phyloP scores from a whole-genome alignment of 92 coral and sea anemone species.

The Parazoanthus swiftii region DNA sequence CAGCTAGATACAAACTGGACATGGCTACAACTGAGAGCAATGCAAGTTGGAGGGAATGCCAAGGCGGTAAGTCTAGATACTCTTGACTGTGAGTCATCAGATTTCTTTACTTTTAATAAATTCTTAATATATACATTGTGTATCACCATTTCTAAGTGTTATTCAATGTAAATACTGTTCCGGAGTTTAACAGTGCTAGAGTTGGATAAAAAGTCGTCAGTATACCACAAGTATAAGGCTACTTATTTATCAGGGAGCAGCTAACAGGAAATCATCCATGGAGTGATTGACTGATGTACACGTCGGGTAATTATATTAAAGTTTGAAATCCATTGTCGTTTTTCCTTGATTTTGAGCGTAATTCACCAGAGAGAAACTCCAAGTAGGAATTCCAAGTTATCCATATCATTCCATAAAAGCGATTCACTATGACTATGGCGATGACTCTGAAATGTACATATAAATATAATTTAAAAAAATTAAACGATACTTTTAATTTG shows the following conservation, averaged over 20 bases:
- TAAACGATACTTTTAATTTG: too few species aligned
- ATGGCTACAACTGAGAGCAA: conserved; percentile 95
- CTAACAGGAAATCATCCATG: too few species aligned
- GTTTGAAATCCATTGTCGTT: too few species aligned
- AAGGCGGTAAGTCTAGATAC: conserved; percentile 81
- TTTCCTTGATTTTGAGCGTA: too few species aligned
- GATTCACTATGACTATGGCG: neutral
- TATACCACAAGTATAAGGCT: neutral
- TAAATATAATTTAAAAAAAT: too few species aligned
- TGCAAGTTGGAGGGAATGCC: conserved; percentile 99
- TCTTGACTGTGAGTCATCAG: neutral
- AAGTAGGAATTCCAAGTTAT: too few species aligned
- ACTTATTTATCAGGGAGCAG: neutral
- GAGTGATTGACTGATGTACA: neutral
- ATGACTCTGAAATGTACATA: conserved; percentile 1
- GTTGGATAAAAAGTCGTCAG: neutral
- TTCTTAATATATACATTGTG: neutral
- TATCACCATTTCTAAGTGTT: neutral
- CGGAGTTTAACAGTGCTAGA: neutral
- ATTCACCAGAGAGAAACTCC: too few species aligned
- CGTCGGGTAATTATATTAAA: neutral
- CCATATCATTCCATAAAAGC: too few species aligned
- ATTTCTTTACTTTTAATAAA: neutral
- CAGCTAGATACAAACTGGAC: conserved; percentile 99
- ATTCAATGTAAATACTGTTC: neutral